Percentiles rank a stretch among this genome's conserved stretches.
phyloP scores from a whole-genome alignment of 2,888 invertebrate species.

The Hirudinaria manillensis region DNA sequence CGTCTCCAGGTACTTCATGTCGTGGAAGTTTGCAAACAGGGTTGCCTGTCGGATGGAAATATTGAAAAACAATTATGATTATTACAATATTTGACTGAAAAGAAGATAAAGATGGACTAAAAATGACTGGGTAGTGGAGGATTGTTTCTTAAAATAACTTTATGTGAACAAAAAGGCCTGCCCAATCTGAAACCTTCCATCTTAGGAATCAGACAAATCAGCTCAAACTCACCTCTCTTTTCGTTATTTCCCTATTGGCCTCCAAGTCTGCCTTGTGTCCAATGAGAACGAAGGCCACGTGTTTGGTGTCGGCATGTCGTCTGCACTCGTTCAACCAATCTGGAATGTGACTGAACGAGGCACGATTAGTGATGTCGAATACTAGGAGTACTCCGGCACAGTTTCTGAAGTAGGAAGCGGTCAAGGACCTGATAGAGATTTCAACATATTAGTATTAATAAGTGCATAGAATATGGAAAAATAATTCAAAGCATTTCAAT shows the following conservation, averaged over 20 bases:
- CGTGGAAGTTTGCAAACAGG: conserved; percentile 29
- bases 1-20: conserved; percentile 28
- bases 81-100: too few species aligned
- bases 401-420: conserved; percentile 27
- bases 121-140: background rate
- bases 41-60: conserved; percentile 6
- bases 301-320: background rate
- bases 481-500: too few species aligned
- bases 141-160: background rate
- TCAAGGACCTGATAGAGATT: conserved; percentile 21
- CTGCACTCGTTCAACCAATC: conserved; percentile 29
- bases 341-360: conserved; percentile 25
- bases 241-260: conserved; percentile 12
- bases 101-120: background rate
- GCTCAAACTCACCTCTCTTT: conserved; percentile 14
- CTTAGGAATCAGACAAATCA: background rate
- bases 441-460: background rate
- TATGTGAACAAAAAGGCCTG: background rate
- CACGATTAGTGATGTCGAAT: conserved; percentile 26
- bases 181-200: background rate
- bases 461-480: too few species aligned
- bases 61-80: background rate
- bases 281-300: conserved; percentile 12
- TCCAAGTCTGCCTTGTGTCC: conserved; percentile 27
- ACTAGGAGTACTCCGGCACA: conserved; percentile 26